A percentile compares a stretch with the other conserved stretches of the same genome.
phyloP scores from a whole-genome alignment of 2,888 invertebrate species.

The Ptilodon capucinus region DNA sequence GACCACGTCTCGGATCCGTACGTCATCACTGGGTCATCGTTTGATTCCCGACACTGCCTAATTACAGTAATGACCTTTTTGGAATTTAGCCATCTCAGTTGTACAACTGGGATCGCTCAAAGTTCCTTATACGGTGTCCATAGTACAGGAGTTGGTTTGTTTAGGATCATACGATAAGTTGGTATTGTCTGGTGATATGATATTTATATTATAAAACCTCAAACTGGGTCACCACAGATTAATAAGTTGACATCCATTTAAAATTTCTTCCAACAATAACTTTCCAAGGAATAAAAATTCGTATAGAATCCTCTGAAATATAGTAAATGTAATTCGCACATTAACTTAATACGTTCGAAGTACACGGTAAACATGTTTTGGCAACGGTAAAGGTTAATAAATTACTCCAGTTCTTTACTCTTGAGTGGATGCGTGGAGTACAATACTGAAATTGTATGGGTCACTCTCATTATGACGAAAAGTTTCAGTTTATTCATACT shows the following conservation, averaged over 20 bases:
- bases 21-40: no score
- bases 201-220: no score
- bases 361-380: conserved; percentile 44
- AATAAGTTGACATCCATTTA: not conserved
- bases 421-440: not conserved
- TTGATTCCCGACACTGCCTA: no score
- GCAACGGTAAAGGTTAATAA: conserved; percentile 38
- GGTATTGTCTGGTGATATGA: no score
- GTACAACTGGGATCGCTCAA: no score
- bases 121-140: no score
- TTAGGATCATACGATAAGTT: no score
- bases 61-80: no score
- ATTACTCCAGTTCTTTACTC: conserved; percentile 28
- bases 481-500: not conserved
- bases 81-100: no score
- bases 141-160: no score
- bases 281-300: not conserved
- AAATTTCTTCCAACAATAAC: not conserved
- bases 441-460: conserved; percentile 15
- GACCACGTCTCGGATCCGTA: no score
- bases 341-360: conserved; percentile 18
- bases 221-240: not conserved
- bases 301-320: not conserved
- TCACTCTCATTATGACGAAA: conserved; percentile 6
- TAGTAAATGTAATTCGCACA: conserved; percentile 4